Percentiles rank a stretch among this genome's conserved stretches.
Conservation (phyloP, 2,797 vertebrate genomes). For the Austrolebias charrua region DNA sequence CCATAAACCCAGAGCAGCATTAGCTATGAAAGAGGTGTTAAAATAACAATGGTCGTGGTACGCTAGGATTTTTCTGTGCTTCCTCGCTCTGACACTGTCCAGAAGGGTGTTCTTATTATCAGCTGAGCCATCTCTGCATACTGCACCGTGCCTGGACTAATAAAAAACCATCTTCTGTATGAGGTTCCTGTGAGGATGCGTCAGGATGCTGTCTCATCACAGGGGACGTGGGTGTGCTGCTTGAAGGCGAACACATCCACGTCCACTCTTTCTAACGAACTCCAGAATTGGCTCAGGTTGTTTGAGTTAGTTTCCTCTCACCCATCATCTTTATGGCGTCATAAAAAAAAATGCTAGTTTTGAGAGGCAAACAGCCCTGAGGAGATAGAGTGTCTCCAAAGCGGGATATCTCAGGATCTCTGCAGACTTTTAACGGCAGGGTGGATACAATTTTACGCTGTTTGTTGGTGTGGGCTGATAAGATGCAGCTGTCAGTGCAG, state of each 20-base stretch:
- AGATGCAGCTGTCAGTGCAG: slow-evolving; percentile 10
- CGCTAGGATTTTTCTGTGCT: neutral
- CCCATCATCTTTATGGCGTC: slow-evolving; percentile 7
- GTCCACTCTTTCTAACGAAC: slow-evolving; percentile 30
- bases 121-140: slow-evolving; percentile 41
- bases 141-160: slow-evolving; percentile 12
- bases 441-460: slow-evolving; percentile 11
- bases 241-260: slow-evolving; percentile 40
- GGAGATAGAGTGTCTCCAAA: slow-evolving; percentile 17
- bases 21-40: neutral
- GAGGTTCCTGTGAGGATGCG: slow-evolving; percentile 17
- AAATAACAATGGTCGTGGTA: neutral
- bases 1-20: neutral
- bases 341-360: slow-evolving; percentile 34
- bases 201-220: slow-evolving; percentile 36
- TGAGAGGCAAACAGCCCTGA: slow-evolving; percentile 28
- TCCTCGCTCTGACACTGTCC: slow-evolving; percentile 16
- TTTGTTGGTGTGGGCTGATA: slow-evolving; percentile 18
- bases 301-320: slow-evolving; percentile 28
- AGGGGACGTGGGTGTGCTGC: slow-evolving; percentile 31
- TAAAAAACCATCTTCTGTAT: slow-evolving; percentile 5
- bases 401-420: slow-evolving; percentile 16
- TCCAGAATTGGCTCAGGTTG: slow-evolving; percentile 34
- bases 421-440: slow-evolving; percentile 13
- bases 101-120: slow-evolving; percentile 37